Percentiles rank a stretch among this genome's conserved stretches.
phyloP scores from a whole-genome alignment of 2,113 vertebrate species.

The Scatophagus argus region DNA sequence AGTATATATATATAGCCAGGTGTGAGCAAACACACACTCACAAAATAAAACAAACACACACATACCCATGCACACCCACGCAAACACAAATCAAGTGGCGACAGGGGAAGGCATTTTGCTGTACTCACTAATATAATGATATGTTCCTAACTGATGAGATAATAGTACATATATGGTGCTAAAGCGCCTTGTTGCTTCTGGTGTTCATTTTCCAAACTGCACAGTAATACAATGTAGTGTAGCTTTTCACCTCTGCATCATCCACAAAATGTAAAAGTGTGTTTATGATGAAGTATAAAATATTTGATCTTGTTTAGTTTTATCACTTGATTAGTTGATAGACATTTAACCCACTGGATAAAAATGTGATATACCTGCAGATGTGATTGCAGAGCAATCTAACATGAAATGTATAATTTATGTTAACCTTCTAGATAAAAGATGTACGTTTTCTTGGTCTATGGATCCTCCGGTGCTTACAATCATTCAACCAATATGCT shows the following conservation, averaged over 20 bases:
- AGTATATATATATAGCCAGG: conserved; percentile 20
- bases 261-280: not conserved
- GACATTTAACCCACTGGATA: not conserved
- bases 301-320: conserved; percentile 1
- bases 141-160: conserved; percentile 16
- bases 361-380: not conserved
- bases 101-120: not conserved
- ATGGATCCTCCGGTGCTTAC: not conserved
- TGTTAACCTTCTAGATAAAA: not conserved
- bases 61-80: not conserved
- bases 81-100: conserved; percentile 12
- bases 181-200: conserved; percentile 4
- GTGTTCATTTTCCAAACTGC: conserved; percentile 18
- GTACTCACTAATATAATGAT: conserved; percentile 10
- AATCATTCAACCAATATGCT: not conserved
- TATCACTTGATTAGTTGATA: not conserved
- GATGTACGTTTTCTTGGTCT: not conserved
- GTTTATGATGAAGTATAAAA: conserved; percentile 1
- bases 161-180: conserved; percentile 16
- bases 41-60: too few species aligned
- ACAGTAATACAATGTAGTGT: not conserved
- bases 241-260: conserved; percentile 13
- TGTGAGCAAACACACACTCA: conserved; percentile 5
- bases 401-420: too few species aligned
- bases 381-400: not conserved